Evolutionary conservation across 2,888 invertebrate genomes (phyloP), one percentile per base, ranked within the genome.

Genomic region (Eugnorisma glareosa): DNA sequence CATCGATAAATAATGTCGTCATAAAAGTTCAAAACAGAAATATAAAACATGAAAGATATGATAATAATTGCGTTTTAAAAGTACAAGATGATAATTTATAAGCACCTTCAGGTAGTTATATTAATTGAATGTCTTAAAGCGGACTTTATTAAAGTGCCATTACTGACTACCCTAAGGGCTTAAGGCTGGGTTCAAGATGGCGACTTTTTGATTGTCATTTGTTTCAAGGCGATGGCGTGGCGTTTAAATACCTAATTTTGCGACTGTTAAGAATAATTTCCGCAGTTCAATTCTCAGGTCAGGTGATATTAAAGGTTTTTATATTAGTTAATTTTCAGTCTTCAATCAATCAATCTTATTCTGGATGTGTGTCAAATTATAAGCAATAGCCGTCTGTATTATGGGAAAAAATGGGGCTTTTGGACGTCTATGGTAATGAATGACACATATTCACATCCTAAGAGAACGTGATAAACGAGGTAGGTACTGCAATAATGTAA

Each of bases 111-210:
- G 81, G 84, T 88, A 80, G 85, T 88, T 82, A 79, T 74, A 85
- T 80, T 89, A 86, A 88, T 89, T 88, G 83, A 88, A 89, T 84
- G 86, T 86, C 86, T 88, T 86, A 69, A 82, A 86, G 73, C 74
- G 72, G 76, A 85, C 75, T 82, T 59, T 81, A 88, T 89, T 82
- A 86, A 86, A 85, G 43, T 24, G 54, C 75, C 70, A 81, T 89
- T 78, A 88, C 71, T 77, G 72, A 31, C 75, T 77, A 78, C 79
- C 89, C 88, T 81, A 73, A 68, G 82, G 88, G 79, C 80, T 79
- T 81, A 64, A 83, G 79, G 82, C 71, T 68, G 40, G 54, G 21
- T 70, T 4, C 51, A 81, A 24, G 57, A 37, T 66, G 24, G 63
- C 75, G 68, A 83, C 51, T 73, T 73, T 67, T 54, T 15, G 43